Base-by-base conservation (phyloP, 2,888 invertebrate species). In the Apotomis capreana region DNA sequence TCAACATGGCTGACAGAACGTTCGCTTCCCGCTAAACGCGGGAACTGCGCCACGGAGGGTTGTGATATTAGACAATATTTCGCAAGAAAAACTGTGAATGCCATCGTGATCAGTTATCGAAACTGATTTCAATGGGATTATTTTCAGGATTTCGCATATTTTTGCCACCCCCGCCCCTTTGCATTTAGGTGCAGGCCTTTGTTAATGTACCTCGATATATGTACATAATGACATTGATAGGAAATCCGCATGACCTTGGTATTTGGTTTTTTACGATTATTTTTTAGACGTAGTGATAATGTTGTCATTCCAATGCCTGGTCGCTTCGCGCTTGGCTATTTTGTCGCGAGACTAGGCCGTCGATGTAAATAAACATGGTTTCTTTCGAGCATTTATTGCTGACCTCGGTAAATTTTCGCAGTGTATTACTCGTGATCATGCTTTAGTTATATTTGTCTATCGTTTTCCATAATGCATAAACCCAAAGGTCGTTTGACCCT, bases 1-100 rank as follows among this genome's bases (percentile, higher is more conserved):
- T 93, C 93, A 94, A 94, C 92, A 94, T 94, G 93, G 93, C 93
- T 94, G 93, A 94, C 93, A 91, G 92, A 92, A 91, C 90, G 89
- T 91, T 92, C 87, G 93, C 93, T 93, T 92, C 91, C 92, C 92
- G 93, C 93, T 91, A 93, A 93, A 94, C 93, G 93, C 92, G 93
- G 93, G 93, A 94, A 94, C 91, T 92, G 90, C 93, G 93, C 93
- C 90, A 90, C 90, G 88, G 84, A 92, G 92, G 92, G 92, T 87
- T 92, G 92, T 89, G 89, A 85, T 89, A 86, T 79, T 84, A 86
- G 86, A 91, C 85, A 89, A 89, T 86, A 87, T 86, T 89, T 90
- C 79, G 79, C 84, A 84, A 78, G 83, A 79, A 87, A 92, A 91
- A 92, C 88, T 89, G 89, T 87, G 84, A 89, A 92, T 92, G 90